Conservation (phyloP, 2,113 vertebrate species). For the Tupaia chinensis region DNA sequence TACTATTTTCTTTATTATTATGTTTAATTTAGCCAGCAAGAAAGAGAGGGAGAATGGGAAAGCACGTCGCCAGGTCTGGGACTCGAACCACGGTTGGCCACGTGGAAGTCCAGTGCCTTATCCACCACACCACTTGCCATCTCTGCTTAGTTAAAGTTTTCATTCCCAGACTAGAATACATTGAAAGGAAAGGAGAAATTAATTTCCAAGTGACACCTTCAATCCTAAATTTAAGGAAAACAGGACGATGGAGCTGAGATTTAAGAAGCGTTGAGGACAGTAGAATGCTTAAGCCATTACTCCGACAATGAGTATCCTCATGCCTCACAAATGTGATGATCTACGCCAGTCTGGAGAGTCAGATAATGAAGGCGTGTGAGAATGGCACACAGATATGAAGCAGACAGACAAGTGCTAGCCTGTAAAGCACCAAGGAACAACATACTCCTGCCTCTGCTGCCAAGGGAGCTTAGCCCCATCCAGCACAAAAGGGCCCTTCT, state of each 20-base stretch:
- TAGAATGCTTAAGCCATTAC: not conserved
- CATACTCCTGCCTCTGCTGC: slow-evolving; percentile 41
- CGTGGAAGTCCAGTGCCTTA: too few species aligned
- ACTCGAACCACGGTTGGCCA: too few species aligned
- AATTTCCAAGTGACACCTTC: slow-evolving; percentile 30
- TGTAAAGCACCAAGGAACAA: slow-evolving; percentile 59
- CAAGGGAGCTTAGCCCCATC: not conserved
- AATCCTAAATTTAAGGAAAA: slow-evolving; percentile 8
- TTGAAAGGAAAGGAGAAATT: slow-evolving; percentile 36
- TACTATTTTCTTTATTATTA: too few species aligned
- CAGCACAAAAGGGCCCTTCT: slow-evolving; percentile 70
- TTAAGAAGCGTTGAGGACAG: slow-evolving; percentile 35
- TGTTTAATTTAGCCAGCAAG: too few species aligned
- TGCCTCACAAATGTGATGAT: not conserved
- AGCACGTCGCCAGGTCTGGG: too few species aligned
- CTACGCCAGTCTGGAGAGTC: not conserved
- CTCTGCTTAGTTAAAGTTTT: slow-evolving; percentile 7
- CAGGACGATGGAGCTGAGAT: not conserved
- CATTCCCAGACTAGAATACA: slow-evolving; percentile 38
- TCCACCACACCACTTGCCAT: not conserved
- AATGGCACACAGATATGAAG: slow-evolving; percentile 12
- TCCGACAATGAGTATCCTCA: slow-evolving; percentile 53
- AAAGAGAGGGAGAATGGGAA: too few species aligned
- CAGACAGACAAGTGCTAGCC: slow-evolving; percentile 68
- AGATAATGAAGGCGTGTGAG: slow-evolving; percentile 46